phyloP scores from a whole-genome alignment of 2,888 invertebrate species.

The Drosophila greeni region DNA sequence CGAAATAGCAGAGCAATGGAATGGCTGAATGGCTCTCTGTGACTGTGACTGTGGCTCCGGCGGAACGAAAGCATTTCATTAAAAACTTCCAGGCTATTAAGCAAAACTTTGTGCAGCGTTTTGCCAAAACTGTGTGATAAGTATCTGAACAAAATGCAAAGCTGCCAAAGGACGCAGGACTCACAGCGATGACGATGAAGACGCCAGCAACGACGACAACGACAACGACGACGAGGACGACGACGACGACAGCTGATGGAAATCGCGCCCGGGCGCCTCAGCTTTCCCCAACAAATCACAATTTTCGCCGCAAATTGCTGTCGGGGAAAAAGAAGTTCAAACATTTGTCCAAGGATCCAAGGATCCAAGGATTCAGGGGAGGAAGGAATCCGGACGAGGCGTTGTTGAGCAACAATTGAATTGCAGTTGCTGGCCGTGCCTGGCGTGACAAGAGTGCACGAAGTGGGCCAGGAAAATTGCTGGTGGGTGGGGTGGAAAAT shows the following conservation, averaged over 20 bases:
- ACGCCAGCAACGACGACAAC: neutral
- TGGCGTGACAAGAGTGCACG: conserved; percentile 68
- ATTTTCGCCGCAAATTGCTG: conserved; percentile 74
- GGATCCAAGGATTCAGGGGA: conserved; percentile 39
- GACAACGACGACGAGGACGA: conserved; percentile 20
- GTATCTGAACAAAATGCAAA: conserved; percentile 73
- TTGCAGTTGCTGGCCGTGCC: conserved; percentile 71
- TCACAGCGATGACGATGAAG: conserved; percentile 11
- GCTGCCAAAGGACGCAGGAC: conserved; percentile 66
- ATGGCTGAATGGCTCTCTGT: conserved; percentile 31
- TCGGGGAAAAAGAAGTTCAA: conserved; percentile 68
- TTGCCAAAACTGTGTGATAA: conserved; percentile 73
- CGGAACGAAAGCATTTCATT: conserved; percentile 71
- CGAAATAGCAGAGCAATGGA: conserved; percentile 28
- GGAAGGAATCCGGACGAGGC: conserved; percentile 1
- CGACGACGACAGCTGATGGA: conserved; percentile 68
- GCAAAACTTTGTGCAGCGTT: conserved; percentile 74
- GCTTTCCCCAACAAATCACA: conserved; percentile 68
- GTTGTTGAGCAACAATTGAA: conserved; percentile 66
- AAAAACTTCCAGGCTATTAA: conserved; percentile 74
- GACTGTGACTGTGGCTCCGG: conserved; percentile 36
- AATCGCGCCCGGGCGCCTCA: conserved; percentile 59
- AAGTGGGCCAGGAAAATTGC: conserved; percentile 39
- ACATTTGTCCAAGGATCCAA: conserved; percentile 52
- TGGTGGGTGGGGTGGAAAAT: neutral